Evolutionary conservation across 2,113 vertebrate genomes (phyloP).

Genomic region (Aptenodytes forsteri): DNA sequence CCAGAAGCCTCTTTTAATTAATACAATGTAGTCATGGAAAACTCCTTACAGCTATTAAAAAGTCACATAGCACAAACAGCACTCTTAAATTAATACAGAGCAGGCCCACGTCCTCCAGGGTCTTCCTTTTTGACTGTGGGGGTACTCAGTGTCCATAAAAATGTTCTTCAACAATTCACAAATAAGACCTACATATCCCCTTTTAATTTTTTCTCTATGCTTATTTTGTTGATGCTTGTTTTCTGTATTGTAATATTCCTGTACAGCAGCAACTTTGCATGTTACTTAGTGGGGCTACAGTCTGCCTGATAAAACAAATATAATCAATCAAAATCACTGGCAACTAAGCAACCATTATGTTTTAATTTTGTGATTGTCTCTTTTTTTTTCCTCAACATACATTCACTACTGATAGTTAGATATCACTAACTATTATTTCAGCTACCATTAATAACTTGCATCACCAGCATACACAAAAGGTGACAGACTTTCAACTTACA

Average conservation of each 20-base stretch:
- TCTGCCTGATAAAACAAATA: neutral
- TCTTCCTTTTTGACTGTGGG: neutral
- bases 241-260: neutral
- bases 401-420: neutral
- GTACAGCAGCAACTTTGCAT: neutral
- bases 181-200: neutral
- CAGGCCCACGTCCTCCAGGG: neutral
- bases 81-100: neutral
- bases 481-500: neutral
- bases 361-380: neutral
- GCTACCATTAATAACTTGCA: neutral
- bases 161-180: neutral
- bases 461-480: neutral
- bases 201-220: neutral
- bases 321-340: neutral
- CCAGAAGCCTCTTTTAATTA: constrained; percentile 7
- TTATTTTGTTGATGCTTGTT: neutral
- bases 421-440: neutral
- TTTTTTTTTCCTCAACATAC: neutral
- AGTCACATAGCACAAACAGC: neutral
- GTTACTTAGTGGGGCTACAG: neutral
- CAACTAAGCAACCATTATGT: neutral
- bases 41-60: neutral
- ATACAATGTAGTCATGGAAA: neutral
- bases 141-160: neutral